Evolutionary conservation across 2,888 invertebrate genomes (phyloP).

Genomic region (Brenthis hecate): DNA sequence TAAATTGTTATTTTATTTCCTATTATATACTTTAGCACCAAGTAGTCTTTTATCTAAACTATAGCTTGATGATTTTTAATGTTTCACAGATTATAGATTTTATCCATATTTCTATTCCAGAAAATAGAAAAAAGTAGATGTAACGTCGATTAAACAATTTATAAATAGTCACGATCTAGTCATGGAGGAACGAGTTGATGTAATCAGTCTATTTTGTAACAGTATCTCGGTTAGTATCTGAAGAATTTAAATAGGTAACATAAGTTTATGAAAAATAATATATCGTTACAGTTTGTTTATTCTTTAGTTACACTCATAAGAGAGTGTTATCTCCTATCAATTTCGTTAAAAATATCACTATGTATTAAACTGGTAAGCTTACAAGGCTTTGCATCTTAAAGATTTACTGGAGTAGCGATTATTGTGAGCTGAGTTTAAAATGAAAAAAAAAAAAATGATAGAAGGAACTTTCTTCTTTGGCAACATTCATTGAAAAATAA

Average conservation of each 20-base stretch:
- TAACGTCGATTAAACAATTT: slow-evolving; percentile 3
- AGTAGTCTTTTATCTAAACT: not conserved
- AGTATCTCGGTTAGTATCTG: slow-evolving; percentile 6
- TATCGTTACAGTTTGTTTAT: no score
- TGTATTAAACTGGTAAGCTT: no score
- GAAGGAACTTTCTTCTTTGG: no score
- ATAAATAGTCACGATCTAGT: slow-evolving; percentile 16
- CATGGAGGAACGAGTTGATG: slow-evolving; percentile 18
- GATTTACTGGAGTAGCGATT: no score
- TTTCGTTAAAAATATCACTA: no score
- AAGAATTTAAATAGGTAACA: not conserved
- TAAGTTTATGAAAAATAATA: not conserved
- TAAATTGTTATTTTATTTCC: slow-evolving; percentile 46
- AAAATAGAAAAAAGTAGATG: slow-evolving; percentile 3
- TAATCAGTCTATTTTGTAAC: slow-evolving; percentile 19
- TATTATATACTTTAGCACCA: not conserved
- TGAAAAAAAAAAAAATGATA: no score
- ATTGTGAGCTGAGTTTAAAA: no score
- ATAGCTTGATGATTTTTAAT: not conserved
- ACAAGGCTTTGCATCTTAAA: no score
- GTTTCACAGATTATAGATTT: not conserved
- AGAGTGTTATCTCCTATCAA: no score
- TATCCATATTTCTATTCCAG: not conserved
- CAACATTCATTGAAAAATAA: no score
- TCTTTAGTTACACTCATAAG: no score